These are phyloP conservation scores for Orchestia grillus DNA, from an alignment of 1,140 invertebrate genomes.

Conservation along the genomic window DNA sequence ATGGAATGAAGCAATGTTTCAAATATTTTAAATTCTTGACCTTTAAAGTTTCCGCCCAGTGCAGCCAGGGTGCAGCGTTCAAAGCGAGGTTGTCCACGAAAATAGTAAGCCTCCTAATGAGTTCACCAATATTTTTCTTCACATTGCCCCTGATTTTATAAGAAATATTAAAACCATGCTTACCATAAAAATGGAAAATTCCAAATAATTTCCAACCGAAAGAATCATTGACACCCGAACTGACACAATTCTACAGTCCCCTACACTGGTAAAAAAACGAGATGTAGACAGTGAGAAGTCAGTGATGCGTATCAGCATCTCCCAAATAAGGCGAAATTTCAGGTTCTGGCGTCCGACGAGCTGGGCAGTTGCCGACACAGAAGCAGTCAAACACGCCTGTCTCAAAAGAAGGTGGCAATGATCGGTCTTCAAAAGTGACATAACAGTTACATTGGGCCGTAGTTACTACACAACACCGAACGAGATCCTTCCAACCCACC, in stretches of 20 bases:
- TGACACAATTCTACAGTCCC: not conserved
- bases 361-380: not conserved
- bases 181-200: not conserved
- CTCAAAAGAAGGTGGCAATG: not conserved
- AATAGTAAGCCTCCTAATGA: not conserved
- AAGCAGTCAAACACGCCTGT: not conserved
- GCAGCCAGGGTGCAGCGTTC: not conserved
- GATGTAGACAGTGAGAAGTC: not conserved
- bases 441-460: not conserved
- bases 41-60: not conserved
- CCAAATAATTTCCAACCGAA: not conserved
- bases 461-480: not conserved
- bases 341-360: not conserved
- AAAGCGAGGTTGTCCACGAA: not conserved
- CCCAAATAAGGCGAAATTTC: not conserved
- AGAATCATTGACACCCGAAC: not conserved
- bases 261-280: not conserved
- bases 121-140: not conserved
- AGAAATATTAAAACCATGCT: not conserved
- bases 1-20: too few species aligned
- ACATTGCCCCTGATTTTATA: not conserved
- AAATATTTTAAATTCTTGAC: too few species aligned
- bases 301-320: not conserved
- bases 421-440: not conserved
- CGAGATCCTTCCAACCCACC: too few species aligned